These are phyloP conservation scores for Tenualosa ilisha DNA, from an alignment of 2,797 vertebrate genomes.

Conservation along the genomic window DNA sequence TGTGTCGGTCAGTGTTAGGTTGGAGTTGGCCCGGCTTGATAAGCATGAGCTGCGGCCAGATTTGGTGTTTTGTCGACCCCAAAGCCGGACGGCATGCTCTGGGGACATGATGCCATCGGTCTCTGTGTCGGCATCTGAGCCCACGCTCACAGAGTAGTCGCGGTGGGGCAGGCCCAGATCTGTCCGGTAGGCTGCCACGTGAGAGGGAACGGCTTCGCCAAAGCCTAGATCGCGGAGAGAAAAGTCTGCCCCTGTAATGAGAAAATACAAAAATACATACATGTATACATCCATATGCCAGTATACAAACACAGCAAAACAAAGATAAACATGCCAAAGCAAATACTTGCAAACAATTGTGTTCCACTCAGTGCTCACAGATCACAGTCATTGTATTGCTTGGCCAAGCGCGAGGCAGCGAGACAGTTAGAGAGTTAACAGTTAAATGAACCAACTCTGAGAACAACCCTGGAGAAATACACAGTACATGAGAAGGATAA, in stretches of 20 bases:
- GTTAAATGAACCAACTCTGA: not conserved
- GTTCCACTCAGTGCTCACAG: too few species aligned
- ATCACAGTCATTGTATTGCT: not conserved
- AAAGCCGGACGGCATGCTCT: conserved; percentile 88
- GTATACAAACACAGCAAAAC: not conserved
- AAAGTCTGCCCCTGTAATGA: conserved; percentile 83
- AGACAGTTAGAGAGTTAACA: not conserved
- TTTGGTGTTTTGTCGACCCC: conserved; percentile 88
- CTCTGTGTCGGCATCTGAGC: conserved; percentile 91
- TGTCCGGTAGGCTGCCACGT: conserved; percentile 84
- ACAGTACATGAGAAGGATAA: not conserved
- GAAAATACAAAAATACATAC: not conserved
- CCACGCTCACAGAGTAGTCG: conserved; percentile 87
- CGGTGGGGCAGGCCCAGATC: conserved; percentile 89
- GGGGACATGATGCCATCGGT: conserved; percentile 90
- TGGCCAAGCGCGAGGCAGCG: not conserved
- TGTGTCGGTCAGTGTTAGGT: conserved; percentile 95
- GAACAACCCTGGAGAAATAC: not conserved
- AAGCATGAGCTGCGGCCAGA: conserved; percentile 96
- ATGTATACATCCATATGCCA: not conserved
- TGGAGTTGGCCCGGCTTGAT: conserved; percentile 97
- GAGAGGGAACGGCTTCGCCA: conserved; percentile 83
- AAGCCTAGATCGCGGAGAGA: conserved; percentile 90
- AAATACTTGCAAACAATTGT: not conserved
- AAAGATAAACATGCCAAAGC: not conserved